These are phyloP conservation scores for Cheilosia scutellata DNA, from an alignment of 2,888 invertebrate species.

Conservation along the genomic window DNA sequence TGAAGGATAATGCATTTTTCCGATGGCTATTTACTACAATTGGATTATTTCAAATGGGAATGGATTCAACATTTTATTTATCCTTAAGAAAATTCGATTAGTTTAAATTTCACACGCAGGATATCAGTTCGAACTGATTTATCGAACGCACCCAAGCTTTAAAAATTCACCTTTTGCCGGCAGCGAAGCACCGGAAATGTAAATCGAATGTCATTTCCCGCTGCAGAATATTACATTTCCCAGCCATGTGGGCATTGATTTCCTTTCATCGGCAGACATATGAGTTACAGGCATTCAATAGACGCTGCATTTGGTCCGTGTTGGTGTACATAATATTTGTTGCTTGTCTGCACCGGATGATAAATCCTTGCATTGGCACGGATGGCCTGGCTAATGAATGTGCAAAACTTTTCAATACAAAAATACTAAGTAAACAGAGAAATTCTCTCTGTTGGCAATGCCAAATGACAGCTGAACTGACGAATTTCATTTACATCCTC, in stretches of 20 bases:
- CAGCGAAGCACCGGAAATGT: constrained; percentile 22
- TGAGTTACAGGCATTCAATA: background rate
- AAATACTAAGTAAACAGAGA: background rate
- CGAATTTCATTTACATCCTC: background rate
- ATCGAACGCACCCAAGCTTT: too few relatives aligned
- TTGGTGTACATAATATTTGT: constrained; percentile 9
- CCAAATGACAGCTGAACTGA: background rate
- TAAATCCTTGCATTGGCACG: background rate
- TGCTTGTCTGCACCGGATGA: constrained; percentile 11
- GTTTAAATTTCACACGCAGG: too few relatives aligned
- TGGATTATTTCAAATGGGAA: background rate
- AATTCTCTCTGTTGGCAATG: background rate
- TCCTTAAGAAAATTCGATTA: too few relatives aligned
- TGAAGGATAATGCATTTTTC: constrained; percentile 12
- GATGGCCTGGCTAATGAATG: constrained; percentile 31
- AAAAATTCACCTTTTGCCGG: background rate
- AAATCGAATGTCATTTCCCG: constrained; percentile 32
- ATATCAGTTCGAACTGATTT: too few relatives aligned
- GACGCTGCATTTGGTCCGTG: background rate
- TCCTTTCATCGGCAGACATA: background rate
- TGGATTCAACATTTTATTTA: background rate
- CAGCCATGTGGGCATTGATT: constrained; percentile 11
- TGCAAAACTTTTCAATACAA: background rate
- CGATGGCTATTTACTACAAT: background rate
- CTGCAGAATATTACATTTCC: constrained; percentile 29